Percentiles rank a stretch among this genome's conserved stretches.
These are phyloP conservation scores for Eremobia ochroleuca DNA, from an alignment of 2,888 invertebrate species.

Conservation along the genomic window DNA sequence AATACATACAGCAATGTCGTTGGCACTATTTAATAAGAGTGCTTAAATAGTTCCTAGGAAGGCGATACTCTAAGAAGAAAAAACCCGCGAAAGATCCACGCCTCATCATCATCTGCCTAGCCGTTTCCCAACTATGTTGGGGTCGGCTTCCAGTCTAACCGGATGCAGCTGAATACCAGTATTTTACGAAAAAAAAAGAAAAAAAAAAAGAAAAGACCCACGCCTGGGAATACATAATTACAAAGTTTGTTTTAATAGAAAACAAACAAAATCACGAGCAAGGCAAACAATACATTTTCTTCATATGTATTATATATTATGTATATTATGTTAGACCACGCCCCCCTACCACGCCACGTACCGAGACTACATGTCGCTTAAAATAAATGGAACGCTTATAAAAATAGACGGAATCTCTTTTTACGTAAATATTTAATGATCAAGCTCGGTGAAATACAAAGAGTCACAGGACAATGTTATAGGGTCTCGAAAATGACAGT, in stretches of 20 bases:
- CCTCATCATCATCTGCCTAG: too few species aligned
- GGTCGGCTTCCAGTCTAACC: too few species aligned
- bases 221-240: background rate
- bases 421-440: constrained; percentile 35
- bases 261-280: background rate
- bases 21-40: too few species aligned
- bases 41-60: too few species aligned
- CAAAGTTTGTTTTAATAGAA: background rate
- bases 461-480: background rate
- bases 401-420: constrained; percentile 23
- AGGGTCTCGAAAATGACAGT: background rate
- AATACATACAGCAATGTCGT: background rate
- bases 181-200: too few species aligned
- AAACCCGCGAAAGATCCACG: too few species aligned
- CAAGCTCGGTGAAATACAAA: constrained; percentile 8
- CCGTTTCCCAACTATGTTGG: too few species aligned
- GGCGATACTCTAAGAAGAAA: too few species aligned
- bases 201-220: too few species aligned
- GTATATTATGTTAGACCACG: constrained; percentile 1
- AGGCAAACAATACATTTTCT: background rate
- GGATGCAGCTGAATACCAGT: too few species aligned
- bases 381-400: constrained; percentile 33
- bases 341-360: background rate
- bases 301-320: background rate
- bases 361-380: constrained; percentile 15